Percentiles rank a stretch among this genome's conserved stretches.
Conservation (phyloP, 2,113 vertebrate species). For the Oreochromis aureus region DNA sequence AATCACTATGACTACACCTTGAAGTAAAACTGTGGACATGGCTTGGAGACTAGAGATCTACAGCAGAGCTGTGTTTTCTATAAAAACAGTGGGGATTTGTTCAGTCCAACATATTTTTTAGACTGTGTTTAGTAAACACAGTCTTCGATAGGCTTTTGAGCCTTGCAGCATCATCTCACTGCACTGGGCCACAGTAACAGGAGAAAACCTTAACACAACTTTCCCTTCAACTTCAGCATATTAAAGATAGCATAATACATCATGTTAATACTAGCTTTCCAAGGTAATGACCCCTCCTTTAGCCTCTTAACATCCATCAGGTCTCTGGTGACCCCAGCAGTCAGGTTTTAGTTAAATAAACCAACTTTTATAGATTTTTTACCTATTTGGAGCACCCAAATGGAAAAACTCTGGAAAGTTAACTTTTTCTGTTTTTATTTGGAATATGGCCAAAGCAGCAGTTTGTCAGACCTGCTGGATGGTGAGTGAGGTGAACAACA, state of each 20-base stretch:
- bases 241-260: not conserved
- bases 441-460: not conserved
- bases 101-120: conserved; percentile 37
- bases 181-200: conserved; percentile 2
- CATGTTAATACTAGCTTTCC: not conserved
- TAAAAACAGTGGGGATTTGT: conserved; percentile 15
- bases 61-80: not conserved
- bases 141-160: conserved; percentile 9
- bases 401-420: not conserved
- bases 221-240: not conserved
- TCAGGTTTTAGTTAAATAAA: not conserved
- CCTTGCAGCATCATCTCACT: conserved; percentile 1
- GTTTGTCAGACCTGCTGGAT: not conserved
- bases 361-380: not conserved
- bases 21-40: not conserved
- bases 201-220: conserved; percentile 5
- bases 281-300: not conserved
- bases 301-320: not conserved
- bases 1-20: not conserved
- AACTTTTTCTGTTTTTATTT: not conserved
- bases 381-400: not conserved
- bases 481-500: not conserved
- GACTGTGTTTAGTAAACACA: conserved; percentile 11
- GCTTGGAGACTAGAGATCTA: not conserved
- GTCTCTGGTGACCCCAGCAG: not conserved